Conservation (phyloP, 2,797 vertebrate genomes). For the Hephaestus fuliginosus region DNA sequence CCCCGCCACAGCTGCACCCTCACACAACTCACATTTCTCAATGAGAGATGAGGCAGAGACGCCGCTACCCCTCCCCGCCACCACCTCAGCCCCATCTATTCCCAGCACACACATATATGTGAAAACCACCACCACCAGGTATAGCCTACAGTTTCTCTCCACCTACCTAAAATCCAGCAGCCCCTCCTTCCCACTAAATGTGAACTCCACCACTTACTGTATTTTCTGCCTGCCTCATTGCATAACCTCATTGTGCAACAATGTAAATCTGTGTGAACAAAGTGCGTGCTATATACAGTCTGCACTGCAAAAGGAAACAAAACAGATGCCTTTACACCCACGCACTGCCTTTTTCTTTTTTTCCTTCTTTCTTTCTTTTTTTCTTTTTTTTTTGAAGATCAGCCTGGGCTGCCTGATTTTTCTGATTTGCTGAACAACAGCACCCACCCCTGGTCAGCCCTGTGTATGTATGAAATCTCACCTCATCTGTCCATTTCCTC, state of each 20-base stretch:
- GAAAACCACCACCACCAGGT: slow-evolving; percentile 19
- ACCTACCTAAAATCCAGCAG: slow-evolving; percentile 32
- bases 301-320: slow-evolving; percentile 45
- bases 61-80: not conserved
- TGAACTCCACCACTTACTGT: slow-evolving; percentile 6
- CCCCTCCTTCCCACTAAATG: slow-evolving; percentile 1
- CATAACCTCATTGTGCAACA: slow-evolving; percentile 61
- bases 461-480: not conserved
- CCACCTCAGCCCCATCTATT: not conserved
- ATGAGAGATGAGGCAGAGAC: slow-evolving; percentile 45
- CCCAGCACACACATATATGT: slow-evolving; percentile 7
- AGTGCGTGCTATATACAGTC: slow-evolving; percentile 34
- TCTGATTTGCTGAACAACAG: slow-evolving; percentile 64
- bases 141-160: slow-evolving; percentile 32
- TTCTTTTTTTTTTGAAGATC: not conserved
- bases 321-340: slow-evolving; percentile 54
- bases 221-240: slow-evolving; percentile 29
- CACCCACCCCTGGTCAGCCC: slow-evolving; percentile 58
- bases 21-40: slow-evolving; percentile 52
- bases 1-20: slow-evolving; percentile 42
- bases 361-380: not conserved
- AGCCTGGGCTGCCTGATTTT: slow-evolving; percentile 4
- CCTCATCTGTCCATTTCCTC: not conserved
- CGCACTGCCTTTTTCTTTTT: slow-evolving; percentile 8
- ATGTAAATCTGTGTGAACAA: slow-evolving; percentile 49